A percentile compares a stretch with the other conserved stretches of the same genome.
These are phyloP conservation scores for Rhyacichthys aspro DNA, from an alignment of 2,797 vertebrate species.

Conservation along the genomic window DNA sequence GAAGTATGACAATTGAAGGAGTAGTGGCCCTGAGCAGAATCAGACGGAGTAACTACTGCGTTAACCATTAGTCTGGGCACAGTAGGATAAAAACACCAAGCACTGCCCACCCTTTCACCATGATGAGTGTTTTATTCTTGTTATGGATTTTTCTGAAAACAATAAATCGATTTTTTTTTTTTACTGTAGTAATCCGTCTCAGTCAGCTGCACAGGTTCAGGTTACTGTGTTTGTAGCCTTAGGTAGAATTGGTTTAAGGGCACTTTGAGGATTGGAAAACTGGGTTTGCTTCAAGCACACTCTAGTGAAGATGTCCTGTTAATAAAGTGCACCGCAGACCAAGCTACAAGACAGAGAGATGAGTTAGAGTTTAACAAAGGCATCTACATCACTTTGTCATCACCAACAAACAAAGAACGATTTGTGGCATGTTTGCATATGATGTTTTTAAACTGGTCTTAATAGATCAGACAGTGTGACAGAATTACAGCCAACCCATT, in stretches of 20 bases:
- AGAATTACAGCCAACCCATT: no score
- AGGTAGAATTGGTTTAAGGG: background rate
- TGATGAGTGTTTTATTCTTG: background rate
- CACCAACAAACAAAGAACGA: no score
- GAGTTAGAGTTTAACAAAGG: no score
- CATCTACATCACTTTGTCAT: no score
- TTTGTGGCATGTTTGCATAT: no score
- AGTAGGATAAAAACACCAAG: background rate
- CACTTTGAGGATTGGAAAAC: background rate
- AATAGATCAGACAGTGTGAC: no score
- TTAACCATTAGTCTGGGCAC: background rate
- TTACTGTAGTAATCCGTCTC: slow-evolving; percentile 1
- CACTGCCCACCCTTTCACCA: background rate
- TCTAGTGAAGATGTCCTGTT: background rate
- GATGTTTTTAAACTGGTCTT: no score
- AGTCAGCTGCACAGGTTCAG: background rate
- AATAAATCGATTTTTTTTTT: background rate
- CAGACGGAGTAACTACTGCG: background rate
- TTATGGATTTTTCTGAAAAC: slow-evolving; percentile 6
- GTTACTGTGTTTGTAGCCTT: background rate
- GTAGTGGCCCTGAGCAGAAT: background rate
- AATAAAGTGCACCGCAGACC: no score
- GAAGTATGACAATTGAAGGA: slow-evolving; percentile 11
- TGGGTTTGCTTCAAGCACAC: background rate
- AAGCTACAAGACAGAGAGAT: no score